Evolutionary conservation across 2,113 vertebrate genomes (phyloP), one percentile per base, ranked within the genome.

Genomic region (Catharus bicknelli): DNA sequence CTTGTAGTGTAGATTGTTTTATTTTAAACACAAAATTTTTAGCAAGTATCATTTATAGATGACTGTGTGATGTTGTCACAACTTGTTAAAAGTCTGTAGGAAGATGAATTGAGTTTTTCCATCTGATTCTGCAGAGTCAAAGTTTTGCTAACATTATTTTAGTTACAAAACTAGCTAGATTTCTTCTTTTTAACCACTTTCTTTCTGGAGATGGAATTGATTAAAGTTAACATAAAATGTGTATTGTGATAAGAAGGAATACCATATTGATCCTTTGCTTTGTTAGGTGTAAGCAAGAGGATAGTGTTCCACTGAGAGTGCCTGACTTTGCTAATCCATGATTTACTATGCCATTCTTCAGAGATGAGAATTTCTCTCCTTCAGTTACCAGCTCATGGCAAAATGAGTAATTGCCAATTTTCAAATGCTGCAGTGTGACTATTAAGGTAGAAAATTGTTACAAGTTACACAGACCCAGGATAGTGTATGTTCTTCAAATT

Each of bases 361-460:
- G 73, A 89, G 58, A 77, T 76, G 58, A 79, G 47, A 93, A 51
- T 94, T 91, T 73, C 62, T 79, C 42, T 89, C 70, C 84, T 90
- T 70, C 11, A 20, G 57, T 51, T 94, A 51, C 34, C 63, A 88
- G 50, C 76, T 93, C n/a, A 43, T 75, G 64, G 67, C 66, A 86
- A 97, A 96, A 92, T 91, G 76, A 95, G 36, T 93, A 90, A 92
- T 83, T 86, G 87, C 48, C 83, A 55, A 48, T 91, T 96, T 93
- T 87, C 55, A 72, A 54, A 89, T 67, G 48, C 79, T 80, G 42
- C 63, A 80, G 18, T 73, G 47, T 81, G 70, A 32, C 79, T 95
- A 62, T 88, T 88, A 95, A 91, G 42, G 76, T 77, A 96, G 82
- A 92, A 96, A 79, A 91, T 93, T 78, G 78, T 88, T 95, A 84